Evolutionary conservation across 2,888 invertebrate species (phyloP).

Genomic region (Liopterus haemorrhoidalis): DNA sequence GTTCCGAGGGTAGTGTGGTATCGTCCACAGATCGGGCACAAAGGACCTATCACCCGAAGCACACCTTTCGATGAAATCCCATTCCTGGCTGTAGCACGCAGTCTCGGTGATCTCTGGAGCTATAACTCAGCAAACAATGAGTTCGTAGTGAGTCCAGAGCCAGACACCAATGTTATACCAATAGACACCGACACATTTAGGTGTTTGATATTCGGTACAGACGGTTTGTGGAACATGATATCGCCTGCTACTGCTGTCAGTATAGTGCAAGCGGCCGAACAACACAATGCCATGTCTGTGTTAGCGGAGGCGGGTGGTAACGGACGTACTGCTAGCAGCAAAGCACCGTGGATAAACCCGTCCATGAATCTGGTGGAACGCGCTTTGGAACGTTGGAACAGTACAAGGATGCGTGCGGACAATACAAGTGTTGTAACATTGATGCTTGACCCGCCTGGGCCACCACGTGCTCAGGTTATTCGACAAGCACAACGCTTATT

Average conservation of each 20-base stretch:
- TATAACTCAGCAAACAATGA: slow-evolving; percentile 85
- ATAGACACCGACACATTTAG: slow-evolving; percentile 70
- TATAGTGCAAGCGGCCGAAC: slow-evolving; percentile 73
- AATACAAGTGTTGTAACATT: slow-evolving; percentile 92
- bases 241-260: slow-evolving; percentile 76
- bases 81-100: slow-evolving; percentile 92
- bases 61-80: slow-evolving; percentile 92
- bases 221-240: slow-evolving; percentile 96
- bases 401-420: slow-evolving; percentile 84
- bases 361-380: slow-evolving; percentile 81
- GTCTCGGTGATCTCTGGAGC: slow-evolving; percentile 96
- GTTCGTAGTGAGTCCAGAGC: slow-evolving; percentile 97
- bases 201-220: slow-evolving; percentile 93
- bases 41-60: slow-evolving; percentile 82
- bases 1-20: slow-evolving; percentile 98
- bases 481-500: slow-evolving; percentile 25
- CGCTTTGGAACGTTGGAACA: slow-evolving; percentile 77
- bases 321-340: slow-evolving; percentile 43
- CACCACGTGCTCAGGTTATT: slow-evolving; percentile 62
- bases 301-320: slow-evolving; percentile 44
- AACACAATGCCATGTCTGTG: slow-evolving; percentile 66
- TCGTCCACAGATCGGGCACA: slow-evolving; percentile 75
- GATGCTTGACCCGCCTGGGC: slow-evolving; percentile 85
- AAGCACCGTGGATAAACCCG: slow-evolving; percentile 71
- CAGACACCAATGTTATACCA: slow-evolving; percentile 82